A percentile compares a stretch with the other conserved stretches of the same genome.
Evolutionary conservation across 2,113 vertebrate species (phyloP).

Genomic region (Rutilus rutilus): DNA sequence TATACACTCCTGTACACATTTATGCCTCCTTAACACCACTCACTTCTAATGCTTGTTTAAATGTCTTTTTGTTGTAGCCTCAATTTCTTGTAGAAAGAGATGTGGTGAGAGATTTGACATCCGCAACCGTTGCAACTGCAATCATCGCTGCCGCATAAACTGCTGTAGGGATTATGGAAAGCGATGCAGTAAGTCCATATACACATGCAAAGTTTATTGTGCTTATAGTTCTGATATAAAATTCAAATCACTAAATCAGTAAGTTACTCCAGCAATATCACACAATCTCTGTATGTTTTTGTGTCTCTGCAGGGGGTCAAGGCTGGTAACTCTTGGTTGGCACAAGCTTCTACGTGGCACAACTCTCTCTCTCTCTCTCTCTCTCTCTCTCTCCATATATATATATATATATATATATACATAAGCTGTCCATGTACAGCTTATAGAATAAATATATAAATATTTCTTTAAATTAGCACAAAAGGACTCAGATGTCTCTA

Average conservation of each 20-base stretch:
- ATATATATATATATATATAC: too few species aligned
- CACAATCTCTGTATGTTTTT: neutral
- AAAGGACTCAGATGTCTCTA: neutral
- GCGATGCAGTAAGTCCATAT: slow-evolving; percentile 3
- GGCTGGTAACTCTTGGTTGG: neutral
- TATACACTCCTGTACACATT: neutral
- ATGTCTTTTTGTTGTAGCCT: slow-evolving; percentile 15
- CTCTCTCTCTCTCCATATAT: too few species aligned
- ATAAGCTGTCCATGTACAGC: too few species aligned
- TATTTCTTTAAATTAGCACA: neutral
- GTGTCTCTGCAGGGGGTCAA: neutral
- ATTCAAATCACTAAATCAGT: neutral
- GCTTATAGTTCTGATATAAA: slow-evolving; percentile 1
- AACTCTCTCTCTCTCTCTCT: too few species aligned
- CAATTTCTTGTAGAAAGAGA: slow-evolving; percentile 4
- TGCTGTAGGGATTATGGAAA: slow-evolving; percentile 15
- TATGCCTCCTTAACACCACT: neutral
- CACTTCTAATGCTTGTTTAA: neutral
- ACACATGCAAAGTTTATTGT: neutral
- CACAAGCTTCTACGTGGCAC: neutral
- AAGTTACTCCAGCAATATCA: neutral
- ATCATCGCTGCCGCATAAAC: neutral
- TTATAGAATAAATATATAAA: neutral
- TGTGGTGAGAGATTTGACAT: slow-evolving; percentile 24
- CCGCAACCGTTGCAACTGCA: slow-evolving; percentile 31